A percentile compares a stretch with the other conserved stretches of the same genome.
Evolutionary conservation across 2,888 invertebrate genomes (phyloP).

Genomic region (Anorthoa munda): DNA sequence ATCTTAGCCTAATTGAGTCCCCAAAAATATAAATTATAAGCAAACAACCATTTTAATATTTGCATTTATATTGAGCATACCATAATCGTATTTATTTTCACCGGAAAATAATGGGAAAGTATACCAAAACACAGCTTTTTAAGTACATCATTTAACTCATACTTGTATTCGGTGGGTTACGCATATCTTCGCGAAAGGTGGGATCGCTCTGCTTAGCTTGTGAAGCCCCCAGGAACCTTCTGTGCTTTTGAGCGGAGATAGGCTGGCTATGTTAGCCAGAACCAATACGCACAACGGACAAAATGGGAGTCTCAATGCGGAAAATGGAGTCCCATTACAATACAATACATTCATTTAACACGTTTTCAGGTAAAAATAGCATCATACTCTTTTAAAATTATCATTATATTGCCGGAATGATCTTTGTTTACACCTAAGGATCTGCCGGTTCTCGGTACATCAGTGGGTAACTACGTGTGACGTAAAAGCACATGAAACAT

Average conservation of each 20-base stretch:
- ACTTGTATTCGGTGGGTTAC: too few species aligned
- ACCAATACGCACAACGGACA: too few species aligned
- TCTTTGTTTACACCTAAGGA: background rate
- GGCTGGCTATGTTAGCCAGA: too few species aligned
- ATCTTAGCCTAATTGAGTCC: slow-evolving; percentile 17
- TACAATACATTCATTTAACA: too few species aligned
- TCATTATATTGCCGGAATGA: background rate
- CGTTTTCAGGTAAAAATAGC: background rate
- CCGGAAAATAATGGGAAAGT: background rate
- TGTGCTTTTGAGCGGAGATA: too few species aligned
- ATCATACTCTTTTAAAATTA: background rate
- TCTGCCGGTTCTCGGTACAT: background rate
- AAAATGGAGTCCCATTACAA: too few species aligned
- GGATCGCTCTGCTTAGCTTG: too few species aligned
- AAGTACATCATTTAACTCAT: background rate
- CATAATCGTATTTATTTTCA: slow-evolving; percentile 4
- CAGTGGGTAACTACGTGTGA: slow-evolving; percentile 27
- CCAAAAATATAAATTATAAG: slow-evolving; percentile 27
- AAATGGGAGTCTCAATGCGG: too few species aligned
- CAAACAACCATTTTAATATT: slow-evolving; percentile 24
- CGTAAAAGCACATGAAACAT: slow-evolving; percentile 21
- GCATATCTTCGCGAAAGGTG: too few species aligned
- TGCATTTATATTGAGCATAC: slow-evolving; percentile 26
- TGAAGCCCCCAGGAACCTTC: too few species aligned
- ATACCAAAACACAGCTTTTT: background rate